Percentiles rank a stretch among this genome's conserved stretches.
Evolutionary conservation across 1,140 invertebrate genomes (phyloP).

Genomic region (Plodia interpunctella): DNA sequence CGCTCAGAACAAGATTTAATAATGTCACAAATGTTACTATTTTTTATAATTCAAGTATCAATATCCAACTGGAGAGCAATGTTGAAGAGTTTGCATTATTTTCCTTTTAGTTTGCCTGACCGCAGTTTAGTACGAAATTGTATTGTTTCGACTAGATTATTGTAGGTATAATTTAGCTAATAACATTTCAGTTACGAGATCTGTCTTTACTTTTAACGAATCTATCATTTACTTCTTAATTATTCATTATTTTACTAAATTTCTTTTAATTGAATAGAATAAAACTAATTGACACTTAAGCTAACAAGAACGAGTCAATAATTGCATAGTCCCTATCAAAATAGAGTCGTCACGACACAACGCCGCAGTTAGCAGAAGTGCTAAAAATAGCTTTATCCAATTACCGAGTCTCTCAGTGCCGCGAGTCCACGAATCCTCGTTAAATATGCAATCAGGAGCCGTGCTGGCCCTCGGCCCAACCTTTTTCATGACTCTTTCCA

Average conservation of each 20-base stretch:
- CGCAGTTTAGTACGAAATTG: too few relatives aligned
- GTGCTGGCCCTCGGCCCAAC: conserved; percentile 4
- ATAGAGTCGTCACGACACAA: conserved; percentile 10
- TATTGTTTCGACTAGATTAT: too few relatives aligned
- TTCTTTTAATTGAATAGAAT: neutral
- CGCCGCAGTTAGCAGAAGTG: conserved; percentile 14
- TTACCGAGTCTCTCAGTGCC: conserved; percentile 27
- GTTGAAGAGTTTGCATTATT: neutral
- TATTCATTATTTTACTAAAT: too few relatives aligned
- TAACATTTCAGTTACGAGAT: too few relatives aligned
- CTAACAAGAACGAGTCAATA: neutral
- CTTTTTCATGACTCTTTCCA: neutral
- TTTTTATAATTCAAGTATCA: neutral
- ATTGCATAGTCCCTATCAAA: neutral
- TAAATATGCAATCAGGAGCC: conserved; percentile 42
- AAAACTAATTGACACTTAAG: neutral
- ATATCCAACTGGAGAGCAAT: neutral
- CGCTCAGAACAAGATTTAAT: conserved; percentile 27
- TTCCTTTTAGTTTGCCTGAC: neutral
- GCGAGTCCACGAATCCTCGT: conserved; percentile 31
- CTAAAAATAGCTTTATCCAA: conserved; percentile 44
- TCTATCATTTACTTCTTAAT: too few relatives aligned
- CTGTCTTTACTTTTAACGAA: too few relatives aligned
- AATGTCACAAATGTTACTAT: conserved; percentile 21
- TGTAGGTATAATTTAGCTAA: too few relatives aligned